These are phyloP conservation scores for Morphnarchus princeps DNA, from an alignment of 2,113 vertebrate species.

Conservation along the genomic window DNA sequence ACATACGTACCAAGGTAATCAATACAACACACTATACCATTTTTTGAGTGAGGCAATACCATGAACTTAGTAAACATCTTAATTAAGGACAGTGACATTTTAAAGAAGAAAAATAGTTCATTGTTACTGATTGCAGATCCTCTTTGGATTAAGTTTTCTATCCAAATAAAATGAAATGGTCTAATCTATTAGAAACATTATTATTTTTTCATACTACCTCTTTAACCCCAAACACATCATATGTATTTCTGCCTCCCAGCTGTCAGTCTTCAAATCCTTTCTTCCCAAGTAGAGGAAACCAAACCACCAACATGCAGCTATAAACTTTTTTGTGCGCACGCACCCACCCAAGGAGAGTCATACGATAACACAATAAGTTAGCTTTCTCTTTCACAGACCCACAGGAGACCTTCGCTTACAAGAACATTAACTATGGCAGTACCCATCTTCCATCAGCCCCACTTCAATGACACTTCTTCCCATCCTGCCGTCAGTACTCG, in stretches of 20 bases:
- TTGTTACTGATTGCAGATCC: background rate
- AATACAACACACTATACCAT: background rate
- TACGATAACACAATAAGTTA: rapidly evolving
- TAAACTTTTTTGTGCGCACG: background rate
- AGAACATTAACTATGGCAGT: background rate
- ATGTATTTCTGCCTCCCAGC: background rate
- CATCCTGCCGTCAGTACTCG: background rate
- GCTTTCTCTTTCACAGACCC: background rate
- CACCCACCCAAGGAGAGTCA: background rate
- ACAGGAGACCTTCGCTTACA: background rate
- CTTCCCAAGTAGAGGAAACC: background rate
- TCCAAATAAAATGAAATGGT: background rate
- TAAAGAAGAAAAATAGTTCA: background rate
- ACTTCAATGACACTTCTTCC: background rate
- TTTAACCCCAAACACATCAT: background rate
- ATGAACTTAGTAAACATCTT: background rate
- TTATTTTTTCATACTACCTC: background rate
- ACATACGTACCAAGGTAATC: background rate
- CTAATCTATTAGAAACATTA: background rate
- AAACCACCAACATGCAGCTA: background rate
- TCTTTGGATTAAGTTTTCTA: background rate
- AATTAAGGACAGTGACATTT: background rate
- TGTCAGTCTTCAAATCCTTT: background rate
- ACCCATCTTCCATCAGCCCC: background rate
- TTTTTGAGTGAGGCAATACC: background rate